These are phyloP conservation scores for Agelastica alni DNA, from an alignment of 2,888 invertebrate species.

Conservation along the genomic window DNA sequence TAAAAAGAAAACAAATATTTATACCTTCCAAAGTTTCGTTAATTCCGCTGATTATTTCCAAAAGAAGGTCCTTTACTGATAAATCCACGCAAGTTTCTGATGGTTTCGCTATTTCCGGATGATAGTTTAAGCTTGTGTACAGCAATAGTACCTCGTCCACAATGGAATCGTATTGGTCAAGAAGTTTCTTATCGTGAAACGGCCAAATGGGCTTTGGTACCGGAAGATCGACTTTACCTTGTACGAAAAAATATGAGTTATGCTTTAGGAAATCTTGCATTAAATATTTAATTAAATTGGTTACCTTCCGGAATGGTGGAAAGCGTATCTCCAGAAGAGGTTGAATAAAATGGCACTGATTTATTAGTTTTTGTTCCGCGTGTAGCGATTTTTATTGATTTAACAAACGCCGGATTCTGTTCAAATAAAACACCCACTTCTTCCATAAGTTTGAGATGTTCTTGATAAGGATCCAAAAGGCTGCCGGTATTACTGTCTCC, in stretches of 20 bases:
- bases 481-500: conserved; percentile 50
- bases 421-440: conserved; percentile 51
- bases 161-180: conserved; percentile 49
- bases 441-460: conserved; percentile 47
- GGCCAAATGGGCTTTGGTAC: conserved; percentile 58
- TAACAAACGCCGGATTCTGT: conserved; percentile 54
- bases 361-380: conserved; percentile 43
- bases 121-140: conserved; percentile 51
- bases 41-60: conserved; percentile 54
- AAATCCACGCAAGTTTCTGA: conserved; percentile 40
- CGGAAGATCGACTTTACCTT: conserved; percentile 52
- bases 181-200: conserved; percentile 36
- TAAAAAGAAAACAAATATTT: too few relatives aligned
- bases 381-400: conserved; percentile 46
- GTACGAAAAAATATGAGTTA: background rate
- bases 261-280: background rate
- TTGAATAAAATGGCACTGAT: conserved; percentile 45
- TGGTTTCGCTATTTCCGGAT: conserved; percentile 35
- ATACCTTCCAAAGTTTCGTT: conserved; percentile 53
- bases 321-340: conserved; percentile 47
- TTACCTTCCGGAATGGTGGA: conserved; percentile 57
- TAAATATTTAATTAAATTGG: background rate
- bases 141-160: conserved; percentile 54
- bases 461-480: conserved; percentile 43
- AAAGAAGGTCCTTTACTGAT: conserved; percentile 53